Evolutionary conservation across 2,113 vertebrate species (phyloP).

Genomic region (Mellivora capensis): DNA sequence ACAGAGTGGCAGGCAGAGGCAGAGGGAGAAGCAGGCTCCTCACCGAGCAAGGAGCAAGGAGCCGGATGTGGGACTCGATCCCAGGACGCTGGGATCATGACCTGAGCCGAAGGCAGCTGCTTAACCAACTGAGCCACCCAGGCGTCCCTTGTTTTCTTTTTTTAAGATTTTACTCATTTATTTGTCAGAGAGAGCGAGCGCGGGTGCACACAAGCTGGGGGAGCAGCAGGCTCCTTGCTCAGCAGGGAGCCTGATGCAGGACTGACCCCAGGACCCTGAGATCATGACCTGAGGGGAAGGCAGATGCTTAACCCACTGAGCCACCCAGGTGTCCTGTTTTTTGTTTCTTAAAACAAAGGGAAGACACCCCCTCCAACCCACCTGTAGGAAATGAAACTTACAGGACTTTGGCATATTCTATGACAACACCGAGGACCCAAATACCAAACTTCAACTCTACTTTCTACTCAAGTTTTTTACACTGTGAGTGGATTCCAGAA

Average conservation of each 20-base stretch:
- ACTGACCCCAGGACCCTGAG: not conserved
- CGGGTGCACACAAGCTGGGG: too few relatives aligned
- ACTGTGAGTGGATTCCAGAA: constrained; percentile 90
- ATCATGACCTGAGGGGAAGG: not conserved
- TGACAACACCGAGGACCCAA: constrained; percentile 89
- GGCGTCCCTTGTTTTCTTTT: not conserved
- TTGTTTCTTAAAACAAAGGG: constrained; percentile 19
- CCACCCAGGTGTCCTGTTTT: not conserved
- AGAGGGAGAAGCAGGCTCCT: too few relatives aligned
- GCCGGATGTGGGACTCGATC: too few relatives aligned
- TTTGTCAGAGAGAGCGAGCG: too few relatives aligned
- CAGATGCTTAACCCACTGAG: too few relatives aligned
- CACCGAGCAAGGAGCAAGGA: too few relatives aligned
- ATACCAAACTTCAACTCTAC: constrained; percentile 93
- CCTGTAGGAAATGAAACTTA: constrained; percentile 65
- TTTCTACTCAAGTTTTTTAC: constrained; percentile 93
- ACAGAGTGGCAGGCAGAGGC: too few relatives aligned
- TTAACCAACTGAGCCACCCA: too few relatives aligned
- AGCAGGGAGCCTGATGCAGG: not conserved
- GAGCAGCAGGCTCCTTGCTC: not conserved
- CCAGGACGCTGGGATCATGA: too few relatives aligned
- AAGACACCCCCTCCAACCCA: not conserved
- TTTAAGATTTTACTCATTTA: not conserved
- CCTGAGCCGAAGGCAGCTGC: too few relatives aligned
- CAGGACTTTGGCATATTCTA: constrained; percentile 86